Evolutionary conservation across 2,888 invertebrate genomes (phyloP).

Genomic region (Drosophila niveifrons): DNA sequence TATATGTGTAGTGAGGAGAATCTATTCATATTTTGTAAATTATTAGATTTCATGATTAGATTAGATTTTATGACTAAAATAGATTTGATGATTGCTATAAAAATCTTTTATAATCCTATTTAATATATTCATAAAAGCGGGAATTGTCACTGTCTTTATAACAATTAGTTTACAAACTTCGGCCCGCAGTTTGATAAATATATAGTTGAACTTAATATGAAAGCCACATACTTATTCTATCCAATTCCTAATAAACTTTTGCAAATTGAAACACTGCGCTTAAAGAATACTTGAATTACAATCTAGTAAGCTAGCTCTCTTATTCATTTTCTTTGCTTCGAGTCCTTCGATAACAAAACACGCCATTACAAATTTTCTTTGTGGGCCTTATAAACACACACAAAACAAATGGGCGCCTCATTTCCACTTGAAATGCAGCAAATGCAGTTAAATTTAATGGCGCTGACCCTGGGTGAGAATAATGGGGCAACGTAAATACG

Average conservation of each 20-base stretch:
- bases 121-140: too few relatives aligned
- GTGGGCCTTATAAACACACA: conserved; percentile 38
- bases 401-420: conserved; percentile 63
- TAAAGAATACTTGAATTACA: not conserved
- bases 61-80: too few relatives aligned
- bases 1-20: too few relatives aligned
- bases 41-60: too few relatives aligned
- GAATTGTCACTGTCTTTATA: too few relatives aligned
- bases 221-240: not conserved
- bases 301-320: not conserved
- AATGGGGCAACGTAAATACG: conserved; percentile 59
- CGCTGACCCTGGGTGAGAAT: conserved; percentile 63
- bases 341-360: conserved; percentile 24
- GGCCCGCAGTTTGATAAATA: too few relatives aligned
- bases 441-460: conserved; percentile 72
- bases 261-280: not conserved
- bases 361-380: conserved; percentile 40
- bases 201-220: too few relatives aligned
- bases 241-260: not conserved
- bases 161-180: too few relatives aligned
- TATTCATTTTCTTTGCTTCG: too few relatives aligned
- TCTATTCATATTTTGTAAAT: too few relatives aligned
- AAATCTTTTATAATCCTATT: too few relatives aligned
- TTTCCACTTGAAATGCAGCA: conserved; percentile 62
- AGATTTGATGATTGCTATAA: too few relatives aligned